These are phyloP conservation scores for Candidula unifasciata DNA, from an alignment of 2,888 invertebrate species.

Conservation along the genomic window DNA sequence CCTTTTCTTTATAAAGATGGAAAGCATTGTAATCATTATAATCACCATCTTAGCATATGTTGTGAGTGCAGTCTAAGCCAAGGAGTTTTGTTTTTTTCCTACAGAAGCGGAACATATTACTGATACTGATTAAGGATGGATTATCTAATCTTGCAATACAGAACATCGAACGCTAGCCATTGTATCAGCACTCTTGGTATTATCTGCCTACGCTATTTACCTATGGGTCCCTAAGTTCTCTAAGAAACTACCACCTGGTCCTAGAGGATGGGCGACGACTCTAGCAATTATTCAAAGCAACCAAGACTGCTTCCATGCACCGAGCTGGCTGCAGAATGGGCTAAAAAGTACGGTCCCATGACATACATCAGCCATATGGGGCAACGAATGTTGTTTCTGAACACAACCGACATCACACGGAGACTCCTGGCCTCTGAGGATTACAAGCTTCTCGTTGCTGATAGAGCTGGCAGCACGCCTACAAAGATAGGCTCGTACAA, in stretches of 20 bases:
- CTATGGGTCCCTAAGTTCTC: not conserved
- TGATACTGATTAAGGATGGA: no score
- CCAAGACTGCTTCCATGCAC: slow-evolving; percentile 2
- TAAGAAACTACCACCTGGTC: slow-evolving; percentile 38
- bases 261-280: not conserved
- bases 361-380: not conserved
- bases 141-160: no score
- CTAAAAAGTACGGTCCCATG: slow-evolving; percentile 36
- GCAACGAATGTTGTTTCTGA: slow-evolving; percentile 17
- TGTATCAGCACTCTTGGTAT: no score
- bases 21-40: no score
- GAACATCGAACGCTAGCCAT: no score
- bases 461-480: not conserved
- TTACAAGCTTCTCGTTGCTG: not conserved
- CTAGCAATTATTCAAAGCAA: slow-evolving; percentile 19
- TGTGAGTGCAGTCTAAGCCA: no score
- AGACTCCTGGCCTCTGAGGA: not conserved
- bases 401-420: not conserved
- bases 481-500: not conserved
- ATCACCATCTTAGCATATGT: no score
- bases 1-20: no score
- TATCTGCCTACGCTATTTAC: no score
- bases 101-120: no score
- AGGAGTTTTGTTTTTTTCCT: no score
- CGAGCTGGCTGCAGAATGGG: slow-evolving; percentile 43